Evolutionary conservation across 2,797 vertebrate species (phyloP), one percentile per base, ranked within the genome.

Genomic region (Eulemur albifrons): DNA sequence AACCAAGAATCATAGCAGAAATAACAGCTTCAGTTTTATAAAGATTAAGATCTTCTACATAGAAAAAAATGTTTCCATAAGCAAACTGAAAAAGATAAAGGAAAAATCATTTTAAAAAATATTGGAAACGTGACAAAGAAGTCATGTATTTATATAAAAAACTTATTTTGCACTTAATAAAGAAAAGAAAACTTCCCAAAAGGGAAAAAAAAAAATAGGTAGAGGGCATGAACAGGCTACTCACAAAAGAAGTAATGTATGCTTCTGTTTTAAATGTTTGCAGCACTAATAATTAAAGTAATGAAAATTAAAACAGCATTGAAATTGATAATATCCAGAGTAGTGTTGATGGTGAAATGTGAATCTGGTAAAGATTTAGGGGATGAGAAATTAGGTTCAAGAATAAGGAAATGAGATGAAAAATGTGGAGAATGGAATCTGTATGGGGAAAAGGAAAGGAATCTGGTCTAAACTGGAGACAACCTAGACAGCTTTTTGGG

Each of bases 1-100:
- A 75, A 70, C 40, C 43, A 88, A 50, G 54, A 67, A 80, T 77
- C n/a, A 38, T 7, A 70, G 63, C 63, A 97, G 32, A 94, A 80
- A 93, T 86, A 96, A 80, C 10, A 81, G 30, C n/a, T 93, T 70
- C 90, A 93, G 76, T 84, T 72, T 70, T 61, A 61, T 30, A 80
- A 94, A 80, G 45, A 94, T 87, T 52, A 80, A 85, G 94, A 70
- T 30, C 18, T 69, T 61, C 57, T 57, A 30, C 27, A 69, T 30
- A 40, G 27, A 94, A 93, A 92, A 21, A 38, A 54, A 11, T 59
- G 17, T 59, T 93, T 88, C 67, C 14, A 76, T 86, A 48, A 88
- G 57, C 23, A 80, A 88, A 69, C 32, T 70, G 45, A 52, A 85
- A 63, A 69, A 84, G n/a, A 30, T 6, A 69, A 38, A 69, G 25